These are phyloP conservation scores for Lutjanus erythropterus DNA, from an alignment of 2,113 vertebrate species.

Conservation along the genomic window DNA sequence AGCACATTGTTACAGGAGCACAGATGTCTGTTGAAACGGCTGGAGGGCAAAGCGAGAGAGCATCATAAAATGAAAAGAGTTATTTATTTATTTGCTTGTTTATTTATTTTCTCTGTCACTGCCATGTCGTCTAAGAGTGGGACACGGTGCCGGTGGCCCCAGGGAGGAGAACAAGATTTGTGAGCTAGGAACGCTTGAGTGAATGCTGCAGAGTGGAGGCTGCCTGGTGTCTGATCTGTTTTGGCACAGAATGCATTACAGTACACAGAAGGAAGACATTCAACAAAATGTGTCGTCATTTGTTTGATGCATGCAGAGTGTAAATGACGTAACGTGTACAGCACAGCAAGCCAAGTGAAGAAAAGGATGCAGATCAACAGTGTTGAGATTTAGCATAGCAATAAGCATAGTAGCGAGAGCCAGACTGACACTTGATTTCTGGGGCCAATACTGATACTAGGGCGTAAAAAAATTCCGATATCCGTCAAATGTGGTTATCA, in stretches of 20 bases:
- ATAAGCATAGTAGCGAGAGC: background rate
- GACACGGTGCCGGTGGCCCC: slow-evolving; percentile 22
- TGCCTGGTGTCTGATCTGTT: slow-evolving; percentile 21
- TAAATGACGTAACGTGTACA: background rate
- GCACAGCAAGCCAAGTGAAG: background rate
- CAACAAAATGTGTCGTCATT: background rate
- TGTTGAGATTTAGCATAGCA: background rate
- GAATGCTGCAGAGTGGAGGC: slow-evolving; percentile 29
- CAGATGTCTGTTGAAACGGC: slow-evolving; percentile 66
- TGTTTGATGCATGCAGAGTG: background rate
- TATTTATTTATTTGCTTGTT: slow-evolving; percentile 64
- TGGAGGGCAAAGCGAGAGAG: slow-evolving; percentile 41
- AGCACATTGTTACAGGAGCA: slow-evolving; percentile 57
- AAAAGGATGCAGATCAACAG: background rate
- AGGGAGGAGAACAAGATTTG: slow-evolving; percentile 32
- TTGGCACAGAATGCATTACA: background rate
- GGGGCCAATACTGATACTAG: too few species aligned
- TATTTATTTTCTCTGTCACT: slow-evolving; percentile 56
- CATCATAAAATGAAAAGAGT: slow-evolving; percentile 40
- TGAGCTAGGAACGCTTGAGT: slow-evolving; percentile 42
- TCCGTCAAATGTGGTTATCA: too few species aligned
- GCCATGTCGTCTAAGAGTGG: slow-evolving; percentile 27
- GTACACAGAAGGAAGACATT: background rate
- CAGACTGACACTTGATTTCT: too few species aligned
- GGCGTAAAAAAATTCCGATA: too few species aligned